These are phyloP conservation scores for Cuniculus paca DNA, from an alignment of 2,797 vertebrate genomes.

Conservation along the genomic window DNA sequence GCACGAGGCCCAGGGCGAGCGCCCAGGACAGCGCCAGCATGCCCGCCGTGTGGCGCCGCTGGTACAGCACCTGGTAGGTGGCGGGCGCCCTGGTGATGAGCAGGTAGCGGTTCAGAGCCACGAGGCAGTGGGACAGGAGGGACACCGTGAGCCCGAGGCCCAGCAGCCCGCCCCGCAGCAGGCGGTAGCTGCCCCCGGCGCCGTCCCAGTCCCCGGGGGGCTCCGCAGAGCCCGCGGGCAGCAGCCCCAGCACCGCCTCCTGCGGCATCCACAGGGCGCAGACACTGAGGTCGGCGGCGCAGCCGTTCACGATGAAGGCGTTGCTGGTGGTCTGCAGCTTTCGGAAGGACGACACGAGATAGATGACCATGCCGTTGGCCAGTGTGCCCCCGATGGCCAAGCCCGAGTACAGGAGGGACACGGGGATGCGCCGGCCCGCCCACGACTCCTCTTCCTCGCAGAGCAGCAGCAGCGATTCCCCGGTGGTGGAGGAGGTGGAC, in stretches of 20 bases:
- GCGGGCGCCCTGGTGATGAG: slow-evolving; percentile 93
- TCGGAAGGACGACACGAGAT: slow-evolving; percentile 92
- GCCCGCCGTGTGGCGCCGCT: slow-evolving; percentile 90
- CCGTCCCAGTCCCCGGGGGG: slow-evolving; percentile 75
- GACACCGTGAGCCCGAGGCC: slow-evolving; percentile 93
- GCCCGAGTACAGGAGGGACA: slow-evolving; percentile 90
- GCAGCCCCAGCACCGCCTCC: slow-evolving; percentile 91
- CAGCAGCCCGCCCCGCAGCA: slow-evolving; percentile 89
- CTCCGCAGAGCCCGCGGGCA: slow-evolving; percentile 85
- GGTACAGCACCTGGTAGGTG: slow-evolving; percentile 93
- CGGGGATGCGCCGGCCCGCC: slow-evolving; percentile 88
- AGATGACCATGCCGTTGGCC: slow-evolving; percentile 93
- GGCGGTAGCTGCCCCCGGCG: slow-evolving; percentile 85
- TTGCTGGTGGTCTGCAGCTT: slow-evolving; percentile 94
- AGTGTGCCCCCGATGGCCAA: slow-evolving; percentile 91
- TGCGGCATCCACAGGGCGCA: slow-evolving; percentile 95
- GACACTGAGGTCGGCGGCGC: slow-evolving; percentile 92
- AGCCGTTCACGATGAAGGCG: slow-evolving; percentile 94
- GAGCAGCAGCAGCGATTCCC: slow-evolving; percentile 88
- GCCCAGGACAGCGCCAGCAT: slow-evolving; percentile 93
- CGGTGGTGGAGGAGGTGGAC: slow-evolving; percentile 83
- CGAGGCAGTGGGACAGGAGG: slow-evolving; percentile 92
- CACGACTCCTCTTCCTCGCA: slow-evolving; percentile 88
- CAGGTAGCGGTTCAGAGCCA: slow-evolving; percentile 93
- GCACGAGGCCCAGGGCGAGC: slow-evolving; percentile 88